Percentiles rank a stretch among this genome's conserved stretches.
Conservation (phyloP, 1,140 invertebrate genomes). For the Trinorchestia longiramus region DNA sequence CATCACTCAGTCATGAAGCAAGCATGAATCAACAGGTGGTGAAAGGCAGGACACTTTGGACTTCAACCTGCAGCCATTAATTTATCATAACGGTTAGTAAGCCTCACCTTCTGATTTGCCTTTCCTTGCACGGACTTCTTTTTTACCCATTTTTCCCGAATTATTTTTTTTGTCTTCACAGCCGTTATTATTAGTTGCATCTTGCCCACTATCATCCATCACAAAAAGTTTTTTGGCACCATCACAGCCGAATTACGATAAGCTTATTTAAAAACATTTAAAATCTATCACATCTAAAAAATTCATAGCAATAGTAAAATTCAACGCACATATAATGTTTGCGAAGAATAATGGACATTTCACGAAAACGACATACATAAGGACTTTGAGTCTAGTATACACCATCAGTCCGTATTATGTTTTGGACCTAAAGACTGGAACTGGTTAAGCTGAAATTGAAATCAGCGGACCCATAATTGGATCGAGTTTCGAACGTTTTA, state of each 20-base stretch:
- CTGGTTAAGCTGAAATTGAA: neutral
- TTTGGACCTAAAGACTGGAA: neutral
- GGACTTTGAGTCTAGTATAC: neutral
- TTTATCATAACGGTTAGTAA: neutral
- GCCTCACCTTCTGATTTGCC: neutral
- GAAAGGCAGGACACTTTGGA: neutral
- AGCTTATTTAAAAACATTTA: constrained; percentile 12
- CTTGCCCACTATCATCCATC: constrained; percentile 10
- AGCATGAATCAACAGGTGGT: neutral
- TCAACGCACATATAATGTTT: neutral
- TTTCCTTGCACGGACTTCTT: neutral
- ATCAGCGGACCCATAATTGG: neutral
- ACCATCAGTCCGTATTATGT: neutral
- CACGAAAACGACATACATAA: neutral
- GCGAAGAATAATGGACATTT: neutral
- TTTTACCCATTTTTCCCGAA: neutral
- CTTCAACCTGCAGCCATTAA: neutral
- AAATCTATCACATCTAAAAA: neutral
- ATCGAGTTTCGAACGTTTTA: too few species aligned
- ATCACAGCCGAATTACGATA: constrained; percentile 29
- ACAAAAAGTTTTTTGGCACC: neutral
- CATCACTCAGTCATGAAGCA: neutral
- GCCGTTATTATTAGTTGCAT: constrained; percentile 29
- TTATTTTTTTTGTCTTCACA: constrained; percentile 10
- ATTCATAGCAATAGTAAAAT: neutral